Conservation (phyloP, 2,797 vertebrate genomes). For the Oreochromis mossambicus region DNA sequence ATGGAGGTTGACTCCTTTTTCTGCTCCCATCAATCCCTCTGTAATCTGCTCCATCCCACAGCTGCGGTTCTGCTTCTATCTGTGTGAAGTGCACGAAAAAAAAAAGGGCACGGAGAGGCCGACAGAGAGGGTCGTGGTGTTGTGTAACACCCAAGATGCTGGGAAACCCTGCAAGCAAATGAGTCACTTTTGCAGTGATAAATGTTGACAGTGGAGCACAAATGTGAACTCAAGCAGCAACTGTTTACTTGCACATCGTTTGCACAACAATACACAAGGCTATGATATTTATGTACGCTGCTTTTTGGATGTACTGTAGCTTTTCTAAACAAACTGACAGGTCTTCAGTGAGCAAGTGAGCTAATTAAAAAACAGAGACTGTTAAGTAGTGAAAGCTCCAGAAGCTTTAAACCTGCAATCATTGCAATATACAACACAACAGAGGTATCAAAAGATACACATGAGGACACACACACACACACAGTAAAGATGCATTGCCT, state of each 20-base stretch:
- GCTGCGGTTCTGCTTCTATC: background rate
- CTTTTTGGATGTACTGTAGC: background rate
- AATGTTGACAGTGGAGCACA: constrained; percentile 25
- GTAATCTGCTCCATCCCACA: constrained; percentile 15
- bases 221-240: constrained; percentile 20
- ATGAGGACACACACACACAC: background rate
- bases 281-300: background rate
- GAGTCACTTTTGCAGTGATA: constrained; percentile 27
- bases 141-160: constrained; percentile 28
- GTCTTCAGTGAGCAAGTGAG: background rate
- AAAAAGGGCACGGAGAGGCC: background rate
- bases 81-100: background rate
- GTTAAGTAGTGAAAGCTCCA: background rate
- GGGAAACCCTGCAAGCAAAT: constrained; percentile 29
- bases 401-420: constrained; percentile 1
- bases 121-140: background rate
- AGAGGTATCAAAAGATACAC: background rate
- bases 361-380: background rate
- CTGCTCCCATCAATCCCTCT: background rate
- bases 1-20: constrained; percentile 2
- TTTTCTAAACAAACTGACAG: constrained; percentile 5
- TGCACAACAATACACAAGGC: constrained; percentile 3
- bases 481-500: background rate
- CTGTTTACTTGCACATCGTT: constrained; percentile 16
- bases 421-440: background rate